Conservation (phyloP, 2,888 invertebrate genomes). For the Stenichneumon culpator region DNA sequence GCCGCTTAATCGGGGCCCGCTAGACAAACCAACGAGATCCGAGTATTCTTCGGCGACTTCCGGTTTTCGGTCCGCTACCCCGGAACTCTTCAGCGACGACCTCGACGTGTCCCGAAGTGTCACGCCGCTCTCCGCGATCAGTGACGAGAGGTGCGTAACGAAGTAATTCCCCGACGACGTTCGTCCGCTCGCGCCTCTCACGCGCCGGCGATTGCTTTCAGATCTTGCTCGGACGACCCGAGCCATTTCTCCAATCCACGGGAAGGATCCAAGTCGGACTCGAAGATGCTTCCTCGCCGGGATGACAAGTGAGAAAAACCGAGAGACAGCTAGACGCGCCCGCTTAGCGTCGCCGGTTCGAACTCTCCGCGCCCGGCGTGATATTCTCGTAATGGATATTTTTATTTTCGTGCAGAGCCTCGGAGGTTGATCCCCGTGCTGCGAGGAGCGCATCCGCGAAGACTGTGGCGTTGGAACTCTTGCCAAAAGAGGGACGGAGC, state of each 20-base stretch:
- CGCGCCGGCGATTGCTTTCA: slow-evolving; percentile 21
- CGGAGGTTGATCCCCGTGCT: slow-evolving; percentile 39
- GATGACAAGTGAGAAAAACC: slow-evolving; percentile 55
- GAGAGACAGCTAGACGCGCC: slow-evolving; percentile 1
- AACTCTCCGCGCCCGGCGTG: not conserved
- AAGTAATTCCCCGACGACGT: not conserved
- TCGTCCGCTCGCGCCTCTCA: too few species aligned
- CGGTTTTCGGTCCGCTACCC: slow-evolving; percentile 64
- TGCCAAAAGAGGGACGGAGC: slow-evolving; percentile 54
- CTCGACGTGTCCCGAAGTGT: slow-evolving; percentile 56
- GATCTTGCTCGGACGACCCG: slow-evolving; percentile 56
- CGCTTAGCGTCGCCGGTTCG: not conserved
- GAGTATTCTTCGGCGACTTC: slow-evolving; percentile 70
- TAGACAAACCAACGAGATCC: slow-evolving; percentile 68
- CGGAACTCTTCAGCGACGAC: slow-evolving; percentile 58
- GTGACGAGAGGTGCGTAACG: slow-evolving; percentile 59
- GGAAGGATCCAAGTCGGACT: slow-evolving; percentile 70
- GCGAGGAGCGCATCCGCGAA: slow-evolving; percentile 68
- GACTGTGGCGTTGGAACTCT: slow-evolving; percentile 59
- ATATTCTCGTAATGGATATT: slow-evolving; percentile 47
- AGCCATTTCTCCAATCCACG: slow-evolving; percentile 33
- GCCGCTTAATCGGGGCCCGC: slow-evolving; percentile 60
- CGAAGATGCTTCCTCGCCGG: slow-evolving; percentile 60
- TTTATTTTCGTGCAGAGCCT: slow-evolving; percentile 50
- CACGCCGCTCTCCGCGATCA: slow-evolving; percentile 52